A percentile compares a stretch with the other conserved stretches of the same genome.
Evolutionary conservation across 1,140 invertebrate species (phyloP).

Genomic region (Aphelenchoides fujianensis): DNA sequence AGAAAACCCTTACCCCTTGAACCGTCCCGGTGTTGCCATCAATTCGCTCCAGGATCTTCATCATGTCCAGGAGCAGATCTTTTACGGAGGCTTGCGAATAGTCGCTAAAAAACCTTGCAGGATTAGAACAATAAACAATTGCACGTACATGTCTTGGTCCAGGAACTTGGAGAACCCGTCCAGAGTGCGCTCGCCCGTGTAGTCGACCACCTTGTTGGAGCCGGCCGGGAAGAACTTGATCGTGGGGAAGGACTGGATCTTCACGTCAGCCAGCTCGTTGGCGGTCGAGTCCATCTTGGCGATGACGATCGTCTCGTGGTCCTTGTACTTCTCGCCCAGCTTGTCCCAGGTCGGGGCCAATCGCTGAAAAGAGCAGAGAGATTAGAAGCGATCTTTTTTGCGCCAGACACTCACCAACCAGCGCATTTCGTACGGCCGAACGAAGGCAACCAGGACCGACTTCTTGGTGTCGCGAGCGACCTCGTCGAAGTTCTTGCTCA

Average conservation of each 20-base stretch:
- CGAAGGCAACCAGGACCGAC: constrained; percentile 96
- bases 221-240: constrained; percentile 77
- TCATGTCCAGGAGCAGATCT: too few species aligned
- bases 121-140: too few species aligned
- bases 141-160: constrained; percentile 74
- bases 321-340: constrained; percentile 77
- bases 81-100: too few species aligned
- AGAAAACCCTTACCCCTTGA: too few species aligned
- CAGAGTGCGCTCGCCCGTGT: constrained; percentile 88
- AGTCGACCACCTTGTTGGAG: constrained; percentile 75
- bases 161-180: constrained; percentile 88
- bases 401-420: too few species aligned
- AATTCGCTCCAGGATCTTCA: too few species aligned
- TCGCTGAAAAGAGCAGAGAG: constrained; percentile 22
- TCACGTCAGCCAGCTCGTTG: constrained; percentile 87
- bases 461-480: constrained; percentile 83
- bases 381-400: too few species aligned
- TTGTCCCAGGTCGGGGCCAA: constrained; percentile 92
- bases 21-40: too few species aligned
- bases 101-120: too few species aligned
- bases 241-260: constrained; percentile 91
- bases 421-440: constrained; percentile 60
- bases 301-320: constrained; percentile 79
- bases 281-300: constrained; percentile 97
- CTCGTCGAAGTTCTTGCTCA: constrained; percentile 90